These are phyloP conservation scores for Drosophila dunni DNA, from an alignment of 1,140 invertebrate genomes.

Conservation along the genomic window DNA sequence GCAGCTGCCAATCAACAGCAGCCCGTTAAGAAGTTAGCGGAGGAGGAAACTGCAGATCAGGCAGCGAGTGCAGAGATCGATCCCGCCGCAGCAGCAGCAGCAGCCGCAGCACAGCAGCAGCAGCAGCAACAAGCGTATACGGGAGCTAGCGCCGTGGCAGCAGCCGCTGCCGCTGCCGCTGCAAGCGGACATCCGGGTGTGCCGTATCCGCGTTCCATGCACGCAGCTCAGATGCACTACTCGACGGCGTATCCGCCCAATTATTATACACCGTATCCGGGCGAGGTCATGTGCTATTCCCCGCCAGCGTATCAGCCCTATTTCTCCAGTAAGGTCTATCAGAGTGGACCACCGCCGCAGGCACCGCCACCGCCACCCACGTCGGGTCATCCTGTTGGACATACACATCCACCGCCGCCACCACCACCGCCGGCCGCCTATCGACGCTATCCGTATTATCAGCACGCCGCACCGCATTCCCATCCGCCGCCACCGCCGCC, in stretches of 20 bases:
- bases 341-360: constrained; percentile 82
- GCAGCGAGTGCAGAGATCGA: constrained; percentile 11
- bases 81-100: constrained; percentile 29
- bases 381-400: constrained; percentile 27
- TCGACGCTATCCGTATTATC: constrained; percentile 69
- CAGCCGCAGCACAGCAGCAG: constrained; percentile 42
- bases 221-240: constrained; percentile 84
- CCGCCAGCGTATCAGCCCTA: constrained; percentile 86
- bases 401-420: constrained; percentile 61
- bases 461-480: constrained; percentile 65
- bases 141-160: constrained; percentile 84
- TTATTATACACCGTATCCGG: constrained; percentile 85
- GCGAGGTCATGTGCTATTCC: constrained; percentile 86
- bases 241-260: constrained; percentile 85
- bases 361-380: constrained; percentile 79
- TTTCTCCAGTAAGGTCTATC: constrained; percentile 82
- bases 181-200: constrained; percentile 84
- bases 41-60: constrained; percentile 26
- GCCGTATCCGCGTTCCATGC: constrained; percentile 81
- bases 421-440: constrained; percentile 75
- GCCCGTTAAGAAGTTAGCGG: constrained; percentile 43
- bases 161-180: constrained; percentile 77
- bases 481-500: constrained; percentile 47
- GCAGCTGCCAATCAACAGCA: constrained; percentile 43
- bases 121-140: constrained; percentile 84